Conservation (phyloP, 2,113 vertebrate genomes). For the Galbula dea region DNA sequence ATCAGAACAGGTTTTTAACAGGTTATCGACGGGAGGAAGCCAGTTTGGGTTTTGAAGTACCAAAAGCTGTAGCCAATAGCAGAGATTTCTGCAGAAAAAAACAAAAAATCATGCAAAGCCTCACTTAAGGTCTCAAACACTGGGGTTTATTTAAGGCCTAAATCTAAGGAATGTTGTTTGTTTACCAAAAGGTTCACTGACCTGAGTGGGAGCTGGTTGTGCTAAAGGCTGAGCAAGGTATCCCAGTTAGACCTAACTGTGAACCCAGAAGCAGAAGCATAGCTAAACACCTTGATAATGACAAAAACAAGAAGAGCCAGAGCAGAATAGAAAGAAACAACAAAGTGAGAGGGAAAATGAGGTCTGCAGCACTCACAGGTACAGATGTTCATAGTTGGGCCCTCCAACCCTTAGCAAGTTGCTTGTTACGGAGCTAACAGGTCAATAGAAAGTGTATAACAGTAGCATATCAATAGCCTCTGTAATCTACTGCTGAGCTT, state of each 20-base stretch:
- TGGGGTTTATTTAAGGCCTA: background rate
- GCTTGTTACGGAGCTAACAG: background rate
- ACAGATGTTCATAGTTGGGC: background rate
- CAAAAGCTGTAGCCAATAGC: background rate
- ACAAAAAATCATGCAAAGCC: background rate
- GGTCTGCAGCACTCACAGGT: background rate
- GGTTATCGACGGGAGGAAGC: background rate
- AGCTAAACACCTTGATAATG: background rate
- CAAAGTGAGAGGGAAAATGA: background rate
- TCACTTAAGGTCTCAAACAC: background rate
- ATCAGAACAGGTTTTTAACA: background rate
- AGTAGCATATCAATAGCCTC: background rate
- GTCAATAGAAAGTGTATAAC: background rate
- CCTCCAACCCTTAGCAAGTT: background rate
- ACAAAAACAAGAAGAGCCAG: background rate
- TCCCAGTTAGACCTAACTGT: background rate
- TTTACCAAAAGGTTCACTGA: background rate
- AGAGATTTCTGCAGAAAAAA: background rate
- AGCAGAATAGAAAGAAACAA: background rate
- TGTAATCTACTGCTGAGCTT: background rate
- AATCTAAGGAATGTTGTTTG: background rate
- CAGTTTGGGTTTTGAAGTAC: background rate
- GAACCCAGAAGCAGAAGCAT: background rate
- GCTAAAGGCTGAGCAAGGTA: background rate
- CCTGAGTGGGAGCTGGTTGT: background rate